Evolutionary conservation across 2,113 vertebrate species (phyloP).

Genomic region (Calyptomena viridis): DNA sequence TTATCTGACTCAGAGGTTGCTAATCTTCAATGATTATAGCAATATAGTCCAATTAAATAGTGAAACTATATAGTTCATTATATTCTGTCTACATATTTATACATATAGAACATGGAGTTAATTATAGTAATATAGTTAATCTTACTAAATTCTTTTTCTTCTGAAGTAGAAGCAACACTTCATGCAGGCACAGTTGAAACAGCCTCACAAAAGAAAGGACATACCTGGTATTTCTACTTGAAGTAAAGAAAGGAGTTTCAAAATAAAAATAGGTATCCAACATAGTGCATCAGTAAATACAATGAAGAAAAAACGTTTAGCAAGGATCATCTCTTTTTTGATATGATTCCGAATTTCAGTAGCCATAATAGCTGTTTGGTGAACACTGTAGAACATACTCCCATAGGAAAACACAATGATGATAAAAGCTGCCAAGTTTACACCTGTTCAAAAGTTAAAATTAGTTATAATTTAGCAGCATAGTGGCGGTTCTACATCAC

Average conservation of each 20-base stretch:
- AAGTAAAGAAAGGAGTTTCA: conserved; percentile 94
- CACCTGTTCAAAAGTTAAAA: conserved; percentile 75
- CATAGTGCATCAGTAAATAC: conserved; percentile 95
- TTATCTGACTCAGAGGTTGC: not conserved
- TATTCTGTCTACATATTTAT: not conserved
- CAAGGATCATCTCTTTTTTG: conserved; percentile 92
- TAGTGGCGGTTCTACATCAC: not conserved
- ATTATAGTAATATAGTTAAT: not conserved
- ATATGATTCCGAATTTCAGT: conserved; percentile 93
- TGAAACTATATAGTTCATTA: not conserved
- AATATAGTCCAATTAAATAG: not conserved
- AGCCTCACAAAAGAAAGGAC: not conserved
- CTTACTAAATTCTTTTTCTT: not conserved
- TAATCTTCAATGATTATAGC: not conserved
- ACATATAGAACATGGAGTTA: not conserved
- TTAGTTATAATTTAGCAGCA: not conserved
- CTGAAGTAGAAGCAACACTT: not conserved
- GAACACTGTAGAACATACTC: conserved; percentile 97
- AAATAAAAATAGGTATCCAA: conserved; percentile 96
- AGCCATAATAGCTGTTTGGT: conserved; percentile 86
- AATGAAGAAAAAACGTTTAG: conserved; percentile 96
- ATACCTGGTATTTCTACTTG: conserved; percentile 95
- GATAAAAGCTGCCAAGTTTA: conserved; percentile 94
- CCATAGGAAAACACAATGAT: conserved; percentile 94
- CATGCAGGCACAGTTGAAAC: not conserved